Percentiles rank a stretch among this genome's conserved stretches.
These are phyloP conservation scores for Drosophila truncata DNA, from an alignment of 1,140 invertebrate genomes.

Conservation along the genomic window DNA sequence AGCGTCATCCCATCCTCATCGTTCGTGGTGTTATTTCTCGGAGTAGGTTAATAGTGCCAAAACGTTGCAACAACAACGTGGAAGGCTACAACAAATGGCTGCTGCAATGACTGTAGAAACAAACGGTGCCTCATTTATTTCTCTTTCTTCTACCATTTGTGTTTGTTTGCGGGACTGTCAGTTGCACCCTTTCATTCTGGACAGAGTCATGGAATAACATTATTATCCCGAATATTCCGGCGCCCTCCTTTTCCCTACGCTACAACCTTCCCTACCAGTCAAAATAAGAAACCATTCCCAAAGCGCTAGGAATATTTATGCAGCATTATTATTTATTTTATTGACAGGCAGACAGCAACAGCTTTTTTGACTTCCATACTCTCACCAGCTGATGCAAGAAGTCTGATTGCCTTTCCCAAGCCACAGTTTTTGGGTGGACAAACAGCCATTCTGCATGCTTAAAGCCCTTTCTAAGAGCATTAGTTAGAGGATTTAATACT, in stretches of 20 bases:
- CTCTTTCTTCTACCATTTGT: slow-evolving; percentile 48
- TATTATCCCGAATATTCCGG: slow-evolving; percentile 59
- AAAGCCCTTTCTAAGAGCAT: background rate
- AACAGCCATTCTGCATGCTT: background rate
- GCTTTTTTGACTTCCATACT: slow-evolving; percentile 51
- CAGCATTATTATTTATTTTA: slow-evolving; percentile 83
- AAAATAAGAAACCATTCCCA: slow-evolving; percentile 29
- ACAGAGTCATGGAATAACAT: slow-evolving; percentile 74
- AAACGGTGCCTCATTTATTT: slow-evolving; percentile 79
- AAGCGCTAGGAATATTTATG: slow-evolving; percentile 74
- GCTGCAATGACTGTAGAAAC: slow-evolving; percentile 68
- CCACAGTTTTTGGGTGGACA: background rate
- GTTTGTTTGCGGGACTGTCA: slow-evolving; percentile 42
- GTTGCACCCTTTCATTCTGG: slow-evolving; percentile 78
- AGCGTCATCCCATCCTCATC: slow-evolving; percentile 70
- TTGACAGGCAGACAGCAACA: slow-evolving; percentile 58
- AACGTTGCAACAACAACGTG: slow-evolving; percentile 64
- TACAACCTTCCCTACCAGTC: background rate
- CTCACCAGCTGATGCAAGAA: slow-evolving; percentile 35
- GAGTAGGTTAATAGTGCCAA: slow-evolving; percentile 82
- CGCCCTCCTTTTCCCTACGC: slow-evolving; percentile 1
- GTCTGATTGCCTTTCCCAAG: slow-evolving; percentile 12
- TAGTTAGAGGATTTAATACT: background rate
- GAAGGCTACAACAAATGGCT: slow-evolving; percentile 46
- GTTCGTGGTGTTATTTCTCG: slow-evolving; percentile 69